phyloP scores from a whole-genome alignment of 2,888 invertebrate genomes.

The Dicycla oo region DNA sequence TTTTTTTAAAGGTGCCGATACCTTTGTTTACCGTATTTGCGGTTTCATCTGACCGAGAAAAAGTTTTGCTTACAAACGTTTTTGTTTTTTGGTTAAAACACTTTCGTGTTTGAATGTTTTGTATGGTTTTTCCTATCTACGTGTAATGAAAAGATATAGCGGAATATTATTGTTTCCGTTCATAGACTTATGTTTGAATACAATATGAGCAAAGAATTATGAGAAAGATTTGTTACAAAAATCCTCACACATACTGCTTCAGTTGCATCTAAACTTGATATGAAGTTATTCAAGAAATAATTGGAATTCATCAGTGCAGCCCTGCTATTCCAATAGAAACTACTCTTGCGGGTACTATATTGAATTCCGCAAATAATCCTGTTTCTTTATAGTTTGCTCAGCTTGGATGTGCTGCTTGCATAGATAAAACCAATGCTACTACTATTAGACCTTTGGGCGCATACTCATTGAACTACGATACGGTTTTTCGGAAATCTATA shows the following conservation, averaged over 20 bases:
- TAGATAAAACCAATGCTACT: conserved; percentile 19
- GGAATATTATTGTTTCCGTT: background rate
- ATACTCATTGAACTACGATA: conserved; percentile 20
- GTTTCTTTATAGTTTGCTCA: conserved; percentile 22
- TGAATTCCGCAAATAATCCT: conserved; percentile 23
- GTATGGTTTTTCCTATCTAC: background rate
- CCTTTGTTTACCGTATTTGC: conserved; percentile 73
- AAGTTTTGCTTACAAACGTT: conserved; percentile 42
- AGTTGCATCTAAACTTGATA: background rate
- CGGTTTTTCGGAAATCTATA: background rate
- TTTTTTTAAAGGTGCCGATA: conserved; percentile 67
- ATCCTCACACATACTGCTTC: background rate
- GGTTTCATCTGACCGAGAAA: conserved; percentile 66
- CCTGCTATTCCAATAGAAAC: background rate
- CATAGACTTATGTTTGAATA: background rate
- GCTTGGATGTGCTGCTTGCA: conserved; percentile 14
- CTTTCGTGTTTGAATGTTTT: conserved; percentile 14
- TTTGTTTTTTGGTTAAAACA: conserved; percentile 30
- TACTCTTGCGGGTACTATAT: background rate
- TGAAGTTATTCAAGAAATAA: conserved; percentile 26
- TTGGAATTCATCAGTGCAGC: conserved; percentile 19
- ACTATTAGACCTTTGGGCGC: background rate
- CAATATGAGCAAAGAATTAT: background rate
- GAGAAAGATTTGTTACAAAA: background rate
- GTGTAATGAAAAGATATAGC: background rate